phyloP scores from a whole-genome alignment of 1,140 invertebrate species.

The Semibalanus balanoides region DNA sequence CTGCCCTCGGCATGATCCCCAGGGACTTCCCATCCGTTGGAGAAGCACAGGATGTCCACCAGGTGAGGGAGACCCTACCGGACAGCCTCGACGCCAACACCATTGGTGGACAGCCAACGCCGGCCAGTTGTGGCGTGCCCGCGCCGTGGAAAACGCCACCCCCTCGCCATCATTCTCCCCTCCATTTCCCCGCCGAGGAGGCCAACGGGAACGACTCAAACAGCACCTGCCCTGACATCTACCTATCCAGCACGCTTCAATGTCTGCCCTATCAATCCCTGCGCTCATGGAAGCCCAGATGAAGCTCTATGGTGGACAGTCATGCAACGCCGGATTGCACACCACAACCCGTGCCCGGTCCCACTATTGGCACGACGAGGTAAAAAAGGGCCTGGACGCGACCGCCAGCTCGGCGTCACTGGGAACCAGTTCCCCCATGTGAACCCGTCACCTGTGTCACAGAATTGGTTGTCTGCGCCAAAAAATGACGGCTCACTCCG shows the following conservation, averaged over 20 bases:
- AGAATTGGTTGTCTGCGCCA: not conserved
- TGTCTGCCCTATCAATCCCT: not conserved
- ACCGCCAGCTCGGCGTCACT: not conserved
- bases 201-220: not conserved
- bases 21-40: too few species aligned
- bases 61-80: not conserved
- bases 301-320: not conserved
- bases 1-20: not conserved
- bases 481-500: not conserved
- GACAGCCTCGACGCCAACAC: not conserved
- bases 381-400: not conserved
- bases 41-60: too few species aligned
- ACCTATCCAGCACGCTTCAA: slow-evolving; percentile 5
- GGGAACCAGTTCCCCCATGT: not conserved
- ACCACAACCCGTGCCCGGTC: not conserved
- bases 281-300: not conserved
- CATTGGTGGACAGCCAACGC: too few species aligned
- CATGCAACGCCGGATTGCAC: not conserved
- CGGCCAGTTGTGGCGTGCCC: not conserved
- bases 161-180: not conserved
- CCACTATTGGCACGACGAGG: not conserved
- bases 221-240: not conserved
- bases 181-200: not conserved
- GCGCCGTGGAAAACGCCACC: not conserved
- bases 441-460: slow-evolving; percentile 8